Base-by-base conservation (phyloP, 2,113 vertebrate genomes). In the Lepus timidus region DNA sequence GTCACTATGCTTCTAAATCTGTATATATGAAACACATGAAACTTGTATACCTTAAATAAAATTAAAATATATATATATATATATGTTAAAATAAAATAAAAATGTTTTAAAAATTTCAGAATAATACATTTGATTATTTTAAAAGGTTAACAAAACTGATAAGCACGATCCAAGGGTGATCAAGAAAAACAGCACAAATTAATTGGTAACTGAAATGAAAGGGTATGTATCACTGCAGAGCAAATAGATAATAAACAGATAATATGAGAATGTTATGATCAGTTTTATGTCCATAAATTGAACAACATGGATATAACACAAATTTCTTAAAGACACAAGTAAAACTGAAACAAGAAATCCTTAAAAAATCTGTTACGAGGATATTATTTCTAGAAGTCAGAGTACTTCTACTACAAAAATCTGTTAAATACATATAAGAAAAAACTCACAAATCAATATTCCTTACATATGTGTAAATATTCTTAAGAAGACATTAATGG, bases 111-210 rank as follows among this genome's bases (percentile, higher is more conserved):
- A 79, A 33, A 79, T 79, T 79, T 78, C 6, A 71, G 49, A 79
- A 94, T 88, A 74, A 27, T 23, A 51, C 71, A 74, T 25, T 29
- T 73, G 25, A 55, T 27, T 84, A 7, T 88, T 55, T 49, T 29
- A 89, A 91, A 94, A 80, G 9, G n/a, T 73, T 61, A 80, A 78
- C 58, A 85, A 85, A 94, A 81, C 44, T 74, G 27, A 85, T 74
- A 94, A 84, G 62, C 12, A 31, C 65, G 36, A 85, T 74, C 20
- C 16, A 96, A 89, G 29, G 92, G 1, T 81, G 31, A 85, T 19
- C 23, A 82, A 71, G 51, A 62, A 89, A 85, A 80, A 86, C 29
- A 74, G 10, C 4, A 82, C 4, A 55, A 62, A 70, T 82, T 64
- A 44, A 62, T 82, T 22, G 61, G 55, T 70, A 91, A 31, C 16